Percentiles rank a stretch among this genome's conserved stretches.
phyloP scores from a whole-genome alignment of 2,797 vertebrate genomes.

The Myripristis jacobus region DNA sequence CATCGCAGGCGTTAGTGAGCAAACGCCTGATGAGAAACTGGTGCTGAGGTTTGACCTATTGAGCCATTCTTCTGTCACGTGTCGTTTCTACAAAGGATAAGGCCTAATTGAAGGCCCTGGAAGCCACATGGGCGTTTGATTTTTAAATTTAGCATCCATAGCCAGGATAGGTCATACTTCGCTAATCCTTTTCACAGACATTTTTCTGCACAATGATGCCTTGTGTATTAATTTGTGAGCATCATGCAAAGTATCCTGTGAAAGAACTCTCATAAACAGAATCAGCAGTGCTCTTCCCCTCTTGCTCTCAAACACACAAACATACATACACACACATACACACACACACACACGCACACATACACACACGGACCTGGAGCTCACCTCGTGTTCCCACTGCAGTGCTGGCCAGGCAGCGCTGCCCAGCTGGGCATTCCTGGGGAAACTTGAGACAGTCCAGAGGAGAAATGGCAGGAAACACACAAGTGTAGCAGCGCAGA shows the following conservation, averaged over 20 bases:
- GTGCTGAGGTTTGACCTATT: conserved; percentile 9
- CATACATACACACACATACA: conserved; percentile 4
- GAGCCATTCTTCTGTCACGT: conserved; percentile 15
- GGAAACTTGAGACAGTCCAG: conserved; percentile 83
- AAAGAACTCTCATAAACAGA: conserved; percentile 42
- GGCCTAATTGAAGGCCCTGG: neutral
- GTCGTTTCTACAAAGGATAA: neutral
- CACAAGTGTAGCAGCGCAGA: conserved; percentile 83
- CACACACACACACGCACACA: conserved; percentile 18
- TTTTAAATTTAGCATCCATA: neutral
- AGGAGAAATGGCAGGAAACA: conserved; percentile 83
- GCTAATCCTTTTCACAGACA: conserved; percentile 14
- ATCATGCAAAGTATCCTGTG: conserved; percentile 17
- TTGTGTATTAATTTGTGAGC: conserved; percentile 33
- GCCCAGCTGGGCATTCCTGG: conserved; percentile 76
- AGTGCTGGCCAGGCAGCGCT: conserved; percentile 81
- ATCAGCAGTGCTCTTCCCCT: conserved; percentile 8
- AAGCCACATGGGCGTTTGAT: neutral
- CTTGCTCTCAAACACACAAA: neutral
- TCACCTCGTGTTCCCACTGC: conserved; percentile 77
- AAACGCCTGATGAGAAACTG: conserved; percentile 35
- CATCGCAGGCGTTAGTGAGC: conserved; percentile 39
- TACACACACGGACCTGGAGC: conserved; percentile 16
- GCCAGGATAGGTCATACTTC: neutral
- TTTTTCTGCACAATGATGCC: conserved; percentile 21